A percentile compares a stretch with the other conserved stretches of the same genome.
Conservation (phyloP, 2,888 invertebrate genomes). For the Cactoblastis cactorum region DNA sequence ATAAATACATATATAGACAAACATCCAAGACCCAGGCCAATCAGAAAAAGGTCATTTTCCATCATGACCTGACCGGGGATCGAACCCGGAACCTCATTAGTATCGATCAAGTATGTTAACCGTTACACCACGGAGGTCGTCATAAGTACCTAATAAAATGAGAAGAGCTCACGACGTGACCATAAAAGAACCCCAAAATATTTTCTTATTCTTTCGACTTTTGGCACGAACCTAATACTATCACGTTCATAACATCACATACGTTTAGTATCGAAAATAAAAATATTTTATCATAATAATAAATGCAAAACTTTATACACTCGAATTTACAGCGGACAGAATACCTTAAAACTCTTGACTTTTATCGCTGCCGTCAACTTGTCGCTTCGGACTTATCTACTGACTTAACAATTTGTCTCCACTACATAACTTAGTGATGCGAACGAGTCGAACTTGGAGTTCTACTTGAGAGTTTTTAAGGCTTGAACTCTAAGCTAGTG, state of each 20-base stretch:
- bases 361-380: slow-evolving; percentile 2
- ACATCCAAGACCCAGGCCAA: too few relatives aligned
- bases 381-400: slow-evolving; percentile 8
- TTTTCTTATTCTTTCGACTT: neutral
- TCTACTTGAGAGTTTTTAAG: neutral
- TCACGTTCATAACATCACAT: too few relatives aligned
- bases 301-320: slow-evolving; percentile 1
- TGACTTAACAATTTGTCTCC: slow-evolving; percentile 9
- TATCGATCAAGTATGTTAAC: too few relatives aligned
- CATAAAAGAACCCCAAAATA: neutral
- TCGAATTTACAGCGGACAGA: neutral
- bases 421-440: neutral
- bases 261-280: neutral
- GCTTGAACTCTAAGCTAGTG: too few relatives aligned
- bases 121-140: too few relatives aligned
- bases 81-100: too few relatives aligned
- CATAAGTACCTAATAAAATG: neutral
- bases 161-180: neutral
- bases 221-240: neutral
- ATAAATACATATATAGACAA: too few relatives aligned
- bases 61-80: too few relatives aligned
- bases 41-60: too few relatives aligned
- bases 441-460: neutral
- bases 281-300: neutral
- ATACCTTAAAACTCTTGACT: slow-evolving; percentile 1